Conservation (phyloP, 2,797 vertebrate species). For the Bovichtus variegatus region DNA sequence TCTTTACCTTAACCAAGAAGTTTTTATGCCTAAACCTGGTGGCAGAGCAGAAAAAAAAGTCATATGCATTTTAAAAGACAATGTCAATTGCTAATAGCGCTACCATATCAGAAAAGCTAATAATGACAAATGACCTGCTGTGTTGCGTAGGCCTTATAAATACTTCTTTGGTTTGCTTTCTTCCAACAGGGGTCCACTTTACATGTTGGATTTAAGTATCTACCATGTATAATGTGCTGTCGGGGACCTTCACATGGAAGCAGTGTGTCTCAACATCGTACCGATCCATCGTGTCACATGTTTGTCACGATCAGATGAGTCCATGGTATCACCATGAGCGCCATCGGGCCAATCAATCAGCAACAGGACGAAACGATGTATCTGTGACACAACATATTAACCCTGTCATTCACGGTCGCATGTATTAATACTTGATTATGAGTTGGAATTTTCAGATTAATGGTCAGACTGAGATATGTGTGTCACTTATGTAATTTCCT, state of each 20-base stretch:
- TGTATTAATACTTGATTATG: slow-evolving; percentile 13
- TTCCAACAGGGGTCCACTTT: neutral
- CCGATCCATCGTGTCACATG: slow-evolving; percentile 33
- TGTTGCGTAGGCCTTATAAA: neutral
- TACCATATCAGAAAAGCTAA: neutral
- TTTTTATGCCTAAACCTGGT: neutral
- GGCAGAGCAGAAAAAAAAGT: too few species aligned
- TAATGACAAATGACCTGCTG: neutral
- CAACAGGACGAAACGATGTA: neutral
- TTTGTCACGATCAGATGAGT: slow-evolving; percentile 10
- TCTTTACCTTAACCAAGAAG: neutral
- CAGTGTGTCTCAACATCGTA: slow-evolving; percentile 4
- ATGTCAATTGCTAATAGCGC: neutral
- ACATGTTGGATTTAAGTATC: neutral
- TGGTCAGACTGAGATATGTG: neutral
- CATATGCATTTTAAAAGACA: neutral
- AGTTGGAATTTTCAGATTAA: slow-evolving; percentile 6
- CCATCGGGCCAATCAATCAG: slow-evolving; percentile 37
- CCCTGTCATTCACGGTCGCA: neutral
- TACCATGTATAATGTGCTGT: neutral
- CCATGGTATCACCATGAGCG: slow-evolving; percentile 23
- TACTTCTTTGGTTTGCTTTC: neutral
- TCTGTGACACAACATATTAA: slow-evolving; percentile 8
- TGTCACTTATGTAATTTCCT: slow-evolving; percentile 16
- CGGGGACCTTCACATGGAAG: neutral